A percentile compares a stretch with the other conserved stretches of the same genome.
Evolutionary conservation across 2,113 vertebrate species (phyloP).

Genomic region (Hepsetus odoe): DNA sequence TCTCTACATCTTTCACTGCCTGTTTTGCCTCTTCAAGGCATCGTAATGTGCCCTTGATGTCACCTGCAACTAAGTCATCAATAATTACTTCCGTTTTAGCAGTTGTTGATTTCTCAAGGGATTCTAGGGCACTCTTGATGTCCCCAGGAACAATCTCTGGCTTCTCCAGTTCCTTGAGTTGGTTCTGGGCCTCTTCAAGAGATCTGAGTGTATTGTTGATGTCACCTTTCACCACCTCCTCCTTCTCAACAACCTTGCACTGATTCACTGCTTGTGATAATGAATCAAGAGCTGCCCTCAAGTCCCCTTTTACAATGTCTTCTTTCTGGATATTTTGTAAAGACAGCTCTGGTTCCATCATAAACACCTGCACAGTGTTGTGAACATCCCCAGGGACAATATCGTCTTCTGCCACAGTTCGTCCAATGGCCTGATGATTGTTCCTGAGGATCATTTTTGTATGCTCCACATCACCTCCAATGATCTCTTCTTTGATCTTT

Average conservation of each 20-base stretch:
- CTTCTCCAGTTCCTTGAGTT: conserved; percentile 78
- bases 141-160: conserved; percentile 78
- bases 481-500: conserved; percentile 76
- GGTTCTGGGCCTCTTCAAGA: conserved; percentile 80
- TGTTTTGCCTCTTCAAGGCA: conserved; percentile 81
- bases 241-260: conserved; percentile 77
- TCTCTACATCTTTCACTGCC: conserved; percentile 77
- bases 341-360: conserved; percentile 74
- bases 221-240: conserved; percentile 83
- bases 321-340: conserved; percentile 75
- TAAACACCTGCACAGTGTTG: conserved; percentile 82
- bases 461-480: conserved; percentile 82
- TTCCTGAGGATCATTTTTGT: conserved; percentile 81
- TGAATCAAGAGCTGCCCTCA: conserved; percentile 81
- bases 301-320: conserved; percentile 84
- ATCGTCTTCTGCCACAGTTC: conserved; percentile 82
- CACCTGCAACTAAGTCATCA: conserved; percentile 81
- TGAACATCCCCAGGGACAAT: conserved; percentile 86
- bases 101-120: conserved; percentile 81
- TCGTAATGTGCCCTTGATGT: conserved; percentile 82
- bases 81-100: conserved; percentile 76
- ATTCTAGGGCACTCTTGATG: conserved; percentile 81
- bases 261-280: conserved; percentile 82
- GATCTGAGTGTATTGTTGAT: conserved; percentile 78
- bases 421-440: conserved; percentile 77